Conservation (phyloP, 2,113 vertebrate species). For the Apistogramma diplotaenia region DNA sequence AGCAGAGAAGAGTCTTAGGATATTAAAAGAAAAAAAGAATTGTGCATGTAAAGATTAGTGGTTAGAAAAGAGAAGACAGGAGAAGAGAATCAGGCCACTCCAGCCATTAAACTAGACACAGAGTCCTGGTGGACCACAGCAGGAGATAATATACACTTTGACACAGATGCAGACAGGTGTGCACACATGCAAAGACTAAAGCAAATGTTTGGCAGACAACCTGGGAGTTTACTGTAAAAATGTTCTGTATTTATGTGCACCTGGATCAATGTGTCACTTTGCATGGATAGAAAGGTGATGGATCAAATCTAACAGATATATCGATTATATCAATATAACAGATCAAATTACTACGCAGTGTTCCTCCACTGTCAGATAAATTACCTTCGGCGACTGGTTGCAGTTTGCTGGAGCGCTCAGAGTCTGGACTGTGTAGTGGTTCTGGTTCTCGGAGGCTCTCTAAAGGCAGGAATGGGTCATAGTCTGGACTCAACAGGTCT, state of each 20-base stretch:
- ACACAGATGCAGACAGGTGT: slow-evolving; percentile 36
- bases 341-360: rapidly evolving
- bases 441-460: slow-evolving; percentile 95
- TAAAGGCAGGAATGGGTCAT: slow-evolving; percentile 93
- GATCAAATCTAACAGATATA: too few relatives aligned
- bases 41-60: background rate
- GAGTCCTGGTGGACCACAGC: slow-evolving; percentile 51
- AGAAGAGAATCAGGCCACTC: slow-evolving; percentile 19
- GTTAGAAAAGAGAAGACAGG: background rate
- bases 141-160: slow-evolving; percentile 54
- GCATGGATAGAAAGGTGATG: background rate
- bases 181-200: slow-evolving; percentile 3
- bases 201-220: background rate
- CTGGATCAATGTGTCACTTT: background rate
- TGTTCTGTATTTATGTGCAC: background rate
- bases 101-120: slow-evolving; percentile 52
- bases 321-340: background rate
- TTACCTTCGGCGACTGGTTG: slow-evolving; percentile 96
- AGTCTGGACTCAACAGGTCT: slow-evolving; percentile 90
- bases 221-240: slow-evolving; percentile 4
- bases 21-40: background rate
- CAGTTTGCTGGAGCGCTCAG: slow-evolving; percentile 93
- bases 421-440: slow-evolving; percentile 97
- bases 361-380: background rate
- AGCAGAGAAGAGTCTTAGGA: background rate